phyloP scores from a whole-genome alignment of 2,113 vertebrate genomes.

The human region GRCh38 chr1:206950001-206950500 shows the following conservation, averaged over 20 bases:
- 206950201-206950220: neutral
- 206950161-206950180: neutral
- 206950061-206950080: neutral
- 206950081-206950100: neutral
- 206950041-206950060: neutral
- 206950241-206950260: neutral
- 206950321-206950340: neutral
- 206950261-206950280: neutral
- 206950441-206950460: neutral
- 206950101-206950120: too few species aligned
- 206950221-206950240: neutral
- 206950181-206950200: neutral
- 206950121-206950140: neutral
- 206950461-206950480: neutral
- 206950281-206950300: neutral
- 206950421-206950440: neutral
- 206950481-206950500: neutral
- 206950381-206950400: neutral
- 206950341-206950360: neutral
- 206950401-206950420: neutral
- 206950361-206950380: neutral
- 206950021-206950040: fast-evolving
- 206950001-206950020: neutral
- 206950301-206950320: neutral
- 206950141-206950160: neutral